These are phyloP conservation scores for Ameiurus melas DNA, from an alignment of 2,113 vertebrate species.

Conservation along the genomic window DNA sequence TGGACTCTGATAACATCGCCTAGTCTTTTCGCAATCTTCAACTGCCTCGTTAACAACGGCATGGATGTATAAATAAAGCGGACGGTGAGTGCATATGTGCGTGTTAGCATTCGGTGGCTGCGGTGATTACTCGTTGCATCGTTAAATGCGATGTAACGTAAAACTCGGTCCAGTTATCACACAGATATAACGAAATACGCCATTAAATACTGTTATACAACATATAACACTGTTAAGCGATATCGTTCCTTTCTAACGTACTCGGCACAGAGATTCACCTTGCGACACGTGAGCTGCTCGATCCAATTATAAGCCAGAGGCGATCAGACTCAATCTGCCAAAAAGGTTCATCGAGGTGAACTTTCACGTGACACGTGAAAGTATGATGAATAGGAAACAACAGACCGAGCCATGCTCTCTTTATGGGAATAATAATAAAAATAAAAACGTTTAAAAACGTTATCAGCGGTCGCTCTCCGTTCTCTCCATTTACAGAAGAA, in stretches of 20 bases:
- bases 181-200: too few species aligned
- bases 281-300: background rate
- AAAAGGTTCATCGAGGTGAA: background rate
- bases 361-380: background rate
- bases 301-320: background rate
- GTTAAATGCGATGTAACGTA: too few species aligned
- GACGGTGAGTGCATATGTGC: background rate
- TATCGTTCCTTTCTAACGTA: too few species aligned
- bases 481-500: background rate
- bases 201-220: too few species aligned
- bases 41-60: background rate
- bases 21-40: background rate
- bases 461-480: background rate
- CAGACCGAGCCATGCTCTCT: background rate
- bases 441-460: background rate
- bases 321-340: background rate
- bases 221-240: too few species aligned
- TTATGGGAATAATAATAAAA: background rate
- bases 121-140: too few species aligned
- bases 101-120: background rate
- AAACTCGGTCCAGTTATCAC: too few species aligned
- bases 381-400: background rate
- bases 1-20: background rate
- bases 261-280: background rate
- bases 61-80: background rate